A percentile compares a stretch with the other conserved stretches of the same genome.
phyloP scores from a whole-genome alignment of 2,888 invertebrate species.

The Hetaerina titia region DNA sequence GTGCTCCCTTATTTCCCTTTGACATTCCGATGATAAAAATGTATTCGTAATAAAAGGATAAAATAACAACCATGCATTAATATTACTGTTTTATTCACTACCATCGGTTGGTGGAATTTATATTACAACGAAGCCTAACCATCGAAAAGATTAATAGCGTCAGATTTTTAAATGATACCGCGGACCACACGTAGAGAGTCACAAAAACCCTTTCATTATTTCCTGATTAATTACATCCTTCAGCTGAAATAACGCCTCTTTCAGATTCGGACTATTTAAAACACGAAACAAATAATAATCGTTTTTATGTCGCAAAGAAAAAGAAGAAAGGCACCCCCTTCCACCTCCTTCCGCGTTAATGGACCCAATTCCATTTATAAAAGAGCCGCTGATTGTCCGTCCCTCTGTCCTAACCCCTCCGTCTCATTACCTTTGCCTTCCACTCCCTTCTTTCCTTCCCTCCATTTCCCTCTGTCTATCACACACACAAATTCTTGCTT shows the following conservation, averaged over 20 bases:
- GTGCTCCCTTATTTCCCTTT: background rate
- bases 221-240: constrained; percentile 53
- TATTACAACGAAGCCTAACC: background rate
- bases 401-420: background rate
- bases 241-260: constrained; percentile 41
- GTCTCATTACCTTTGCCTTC: background rate
- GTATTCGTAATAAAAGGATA: background rate
- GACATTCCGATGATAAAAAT: background rate
- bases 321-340: background rate
- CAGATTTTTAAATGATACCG: constrained; percentile 45
- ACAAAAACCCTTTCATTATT: constrained; percentile 47
- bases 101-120: background rate
- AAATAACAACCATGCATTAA: background rate
- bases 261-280: constrained; percentile 37
- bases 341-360: constrained; percentile 13
- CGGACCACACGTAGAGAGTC: constrained; percentile 26
- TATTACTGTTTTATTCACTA: background rate
- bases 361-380: constrained; percentile 50
- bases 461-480: background rate
- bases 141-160: constrained; percentile 6
- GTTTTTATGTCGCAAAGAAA: background rate
- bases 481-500: too few species aligned
- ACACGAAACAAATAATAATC: constrained; percentile 19
- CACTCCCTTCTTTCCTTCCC: background rate
- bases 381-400: constrained; percentile 43